Evolutionary conservation across 2,113 vertebrate genomes (phyloP), one percentile per base, ranked within the genome.

Genomic region (Megaleporinus macrocephalus): DNA sequence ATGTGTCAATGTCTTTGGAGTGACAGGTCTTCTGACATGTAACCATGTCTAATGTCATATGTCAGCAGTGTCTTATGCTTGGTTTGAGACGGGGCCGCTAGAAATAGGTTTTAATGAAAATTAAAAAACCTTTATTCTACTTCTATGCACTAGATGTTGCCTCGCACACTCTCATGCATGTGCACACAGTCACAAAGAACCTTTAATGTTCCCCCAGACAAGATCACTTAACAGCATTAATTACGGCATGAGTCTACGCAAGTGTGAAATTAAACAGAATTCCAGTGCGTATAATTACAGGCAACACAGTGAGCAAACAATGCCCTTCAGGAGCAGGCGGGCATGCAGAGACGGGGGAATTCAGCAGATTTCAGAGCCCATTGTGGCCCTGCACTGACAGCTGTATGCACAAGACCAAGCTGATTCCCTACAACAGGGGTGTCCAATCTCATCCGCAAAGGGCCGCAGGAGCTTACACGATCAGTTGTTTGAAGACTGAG

Each of bases 201-300:
- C 66, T 86, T 88, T 88, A 81, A 87, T 86, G 86, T 89, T 91
- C 87, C 86, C 29, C 83, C 84, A 92, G 85, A 90, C 83, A 66
- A 89, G 91, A 91, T 91, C 89, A 90, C 88, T 88, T 90, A 88
- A 90, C 91, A 82, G 87, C 76, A 91, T 90, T 92, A 92, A 92
- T 93, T 92, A 87, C 75, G 87, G 79, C 86, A 82, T 85, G 90
- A 90, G 91, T 91, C 90, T 91, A 90, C 79, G 86, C 89, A 83
- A 70, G 87, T 92, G 91, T 92, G 90, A 93, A 93, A 92, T 90
- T 92, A 90, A 90, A 92, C 88, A 84, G 87, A 90, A 72, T 90
- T 86, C 80, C 81, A 86, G 86, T 88, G 88, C 86, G 87, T 89
- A 88, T 90, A 91, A 92, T 91, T 90, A 91, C 86, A 89, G 86